Evolutionary conservation across 2,888 invertebrate species (phyloP), one percentile per base, ranked within the genome.

Genomic region (Melanostoma scalare): DNA sequence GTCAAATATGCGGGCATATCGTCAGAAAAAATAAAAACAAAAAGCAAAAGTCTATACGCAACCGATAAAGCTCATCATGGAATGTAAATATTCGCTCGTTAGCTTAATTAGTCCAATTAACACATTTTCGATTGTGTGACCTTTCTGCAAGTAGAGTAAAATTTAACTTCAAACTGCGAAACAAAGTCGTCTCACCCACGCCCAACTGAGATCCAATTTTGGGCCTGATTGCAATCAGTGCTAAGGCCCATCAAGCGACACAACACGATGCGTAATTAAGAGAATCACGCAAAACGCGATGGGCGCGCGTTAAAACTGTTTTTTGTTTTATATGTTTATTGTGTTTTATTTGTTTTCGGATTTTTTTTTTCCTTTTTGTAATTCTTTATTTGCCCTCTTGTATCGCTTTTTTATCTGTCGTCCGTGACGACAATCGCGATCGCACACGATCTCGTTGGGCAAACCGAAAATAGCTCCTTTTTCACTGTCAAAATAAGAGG

Each of bases 191-290:
- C 8, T 35, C 2, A 42, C 8, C 35, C 3, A 36, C 68, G 33
- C 46, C 38, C 48, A 55, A 55, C 33, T 63, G 56, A 65, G 71
- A 44, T 48, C 52, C 71, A 56, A 31, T 72, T 53, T 52, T 40
- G 68, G 68, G 67, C 38, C 33, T 58, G 82, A 82, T 78, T 77
- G 77, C 73, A 73, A 82, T 82, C 82, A 50, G 73, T 78, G 78
- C 52, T 72, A 58, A 42, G 75, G 80, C 79, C 63, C 85, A 76
- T 85, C 85, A 76, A 71, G 68, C 68, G 42, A 68, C 75, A 20
- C 20, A 85, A 85, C 85, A 85, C 80, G 85, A 85, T 80, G 85
- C 80, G 85, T 85, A 85, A 85, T 85, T 85, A 85, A 85, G 78
- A 79, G 71, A 65, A 79, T 79, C 84, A 67, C 84, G 55, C 79